These are phyloP conservation scores for Mastacembelus armatus DNA, from an alignment of 2,797 vertebrate genomes.

Conservation along the genomic window DNA sequence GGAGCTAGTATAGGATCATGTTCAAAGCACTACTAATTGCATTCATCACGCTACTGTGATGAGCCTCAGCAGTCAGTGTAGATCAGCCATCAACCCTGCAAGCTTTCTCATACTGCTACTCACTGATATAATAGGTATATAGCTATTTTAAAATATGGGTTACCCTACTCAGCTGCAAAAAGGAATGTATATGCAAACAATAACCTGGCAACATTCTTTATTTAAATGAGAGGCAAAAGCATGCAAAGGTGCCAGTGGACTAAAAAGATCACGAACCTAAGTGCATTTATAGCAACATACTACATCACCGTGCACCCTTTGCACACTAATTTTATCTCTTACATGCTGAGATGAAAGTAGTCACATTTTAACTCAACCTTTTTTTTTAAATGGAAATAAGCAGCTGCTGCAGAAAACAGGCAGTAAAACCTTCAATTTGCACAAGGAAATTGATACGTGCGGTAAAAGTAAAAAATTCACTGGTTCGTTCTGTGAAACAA, in stretches of 20 bases:
- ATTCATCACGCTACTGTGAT: conserved; percentile 42
- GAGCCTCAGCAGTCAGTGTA: conserved; percentile 32
- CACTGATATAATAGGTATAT: conserved; percentile 4
- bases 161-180: conserved; percentile 2
- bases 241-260: not conserved
- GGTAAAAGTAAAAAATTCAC: not conserved
- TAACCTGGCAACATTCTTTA: conserved; percentile 4
- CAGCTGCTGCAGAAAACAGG: not conserved
- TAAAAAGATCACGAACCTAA: conserved; percentile 1
- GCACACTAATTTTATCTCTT: not conserved
- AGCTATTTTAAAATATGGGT: conserved; percentile 1
- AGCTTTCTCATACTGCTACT: conserved; percentile 1
- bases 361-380: not conserved
- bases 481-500: not conserved
- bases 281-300: conserved; percentile 3
- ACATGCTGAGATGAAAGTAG: not conserved
- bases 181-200: not conserved
- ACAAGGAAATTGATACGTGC: not conserved
- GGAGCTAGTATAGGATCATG: conserved; percentile 46
- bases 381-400: conserved; percentile 5
- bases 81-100: conserved; percentile 34
- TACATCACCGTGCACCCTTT: not conserved
- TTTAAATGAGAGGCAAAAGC: not conserved
- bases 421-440: not conserved
- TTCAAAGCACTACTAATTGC: conserved; percentile 68